These are phyloP conservation scores for Eubasilissa regina DNA, from an alignment of 1,140 invertebrate species.

Conservation along the genomic window DNA sequence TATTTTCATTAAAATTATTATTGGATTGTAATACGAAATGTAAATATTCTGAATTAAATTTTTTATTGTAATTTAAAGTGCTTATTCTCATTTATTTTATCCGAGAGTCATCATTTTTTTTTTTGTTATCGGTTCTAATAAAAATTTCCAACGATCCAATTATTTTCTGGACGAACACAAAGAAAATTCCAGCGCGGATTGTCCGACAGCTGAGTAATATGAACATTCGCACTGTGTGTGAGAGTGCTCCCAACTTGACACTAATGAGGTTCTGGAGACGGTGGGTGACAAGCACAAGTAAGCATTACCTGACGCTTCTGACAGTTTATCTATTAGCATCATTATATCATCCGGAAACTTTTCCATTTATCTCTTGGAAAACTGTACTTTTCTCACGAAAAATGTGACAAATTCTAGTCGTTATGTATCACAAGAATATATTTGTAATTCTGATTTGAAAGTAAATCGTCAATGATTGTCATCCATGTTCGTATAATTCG, in stretches of 20 bases:
- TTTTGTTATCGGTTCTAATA: no score
- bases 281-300: conserved; percentile 4
- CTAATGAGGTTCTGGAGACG: conserved; percentile 19
- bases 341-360: conserved; percentile 22
- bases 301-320: conserved; percentile 33
- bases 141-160: no score
- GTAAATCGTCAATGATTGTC: conserved; percentile 5
- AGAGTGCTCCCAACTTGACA: not conserved
- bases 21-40: no score
- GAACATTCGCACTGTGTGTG: not conserved
- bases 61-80: no score
- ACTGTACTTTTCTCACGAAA: conserved; percentile 22
- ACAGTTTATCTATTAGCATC: conserved; percentile 43
- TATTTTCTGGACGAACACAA: not conserved
- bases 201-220: conserved; percentile 10
- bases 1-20: no score
- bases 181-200: not conserved
- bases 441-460: conserved; percentile 35
- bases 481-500: no score
- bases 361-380: conserved; percentile 21
- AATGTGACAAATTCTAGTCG: conserved; percentile 23
- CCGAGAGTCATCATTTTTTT: no score
- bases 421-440: conserved; percentile 12
- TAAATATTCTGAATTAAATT: no score
- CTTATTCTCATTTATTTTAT: no score